Base-by-base conservation (phyloP, 2,797 vertebrate species). In the Tadarida brasiliensis region DNA sequence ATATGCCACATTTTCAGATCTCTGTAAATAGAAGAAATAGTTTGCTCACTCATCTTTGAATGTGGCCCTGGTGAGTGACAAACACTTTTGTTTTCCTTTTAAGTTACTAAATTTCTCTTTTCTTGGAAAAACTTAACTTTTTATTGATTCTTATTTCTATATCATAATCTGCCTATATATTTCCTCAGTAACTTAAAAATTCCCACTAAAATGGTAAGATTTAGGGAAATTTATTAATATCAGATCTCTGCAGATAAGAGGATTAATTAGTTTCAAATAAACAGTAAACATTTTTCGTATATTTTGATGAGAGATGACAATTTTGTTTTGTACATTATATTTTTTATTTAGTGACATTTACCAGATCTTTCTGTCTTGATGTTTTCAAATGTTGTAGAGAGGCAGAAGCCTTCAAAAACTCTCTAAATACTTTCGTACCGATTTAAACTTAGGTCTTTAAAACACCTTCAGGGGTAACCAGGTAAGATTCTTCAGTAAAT, bases 1-100 rank as follows among this genome's bases (percentile, higher is more conserved):
- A 44, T 54, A 57, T 71, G 44, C 6, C 24, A n/a, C 3, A 61
- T 82, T 86, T 94, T 90, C 63, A 73, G 74, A 90, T 7, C 39
- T 95, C 85, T 88, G 3, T 65, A 77, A 95, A 26, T 57, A 80
- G 61, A 67, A 54, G 65, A 90, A 86, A 1, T 73, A 84, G 26
- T 78, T 90, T 91, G 61, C 30, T 91, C 22, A 51, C 19, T 90
- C 70, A 7, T 76, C 33, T 91, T 96, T 85, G 61, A 85, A 76
- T 86, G 33, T 83, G 12, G 9, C 44, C 61, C 22, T 84, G 63
- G 49, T 73, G 28, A 96, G 56, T 83, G 51, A 95, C 22, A 70
- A 6, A 39, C 8, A 19, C 26, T 95, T 90, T 65, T 73, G 5
- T 87, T 90, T 95, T 91, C 26, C 10, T 86, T 87, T 82, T 81